Base-by-base conservation (phyloP, 2,888 invertebrate species). In the Sisyra terminalis region DNA sequence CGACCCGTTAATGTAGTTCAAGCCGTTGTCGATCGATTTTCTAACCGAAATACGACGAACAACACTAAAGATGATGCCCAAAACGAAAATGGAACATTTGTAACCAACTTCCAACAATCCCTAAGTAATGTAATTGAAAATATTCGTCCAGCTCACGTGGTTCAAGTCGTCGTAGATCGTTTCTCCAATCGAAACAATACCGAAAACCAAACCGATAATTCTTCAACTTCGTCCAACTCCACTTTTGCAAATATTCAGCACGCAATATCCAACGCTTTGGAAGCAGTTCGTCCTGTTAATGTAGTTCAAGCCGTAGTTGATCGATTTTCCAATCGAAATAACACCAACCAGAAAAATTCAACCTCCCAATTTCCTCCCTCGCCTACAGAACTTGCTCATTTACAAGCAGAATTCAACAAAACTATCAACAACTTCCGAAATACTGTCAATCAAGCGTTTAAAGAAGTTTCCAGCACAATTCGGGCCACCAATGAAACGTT, bases 371-470 rank as follows among this genome's bases (percentile, higher is more conserved):
- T 43, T n/a, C 11, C 43, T 40, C 41, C 45, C 11, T 36, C 38
- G 35, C 45, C 45, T 24, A 42, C 44, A 13, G 2, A 44, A 10
- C 3, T 46, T 10, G 40, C 44, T 29, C 30, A 16, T n/a, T 14
- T 46, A 8, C 46, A 46, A 35, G 10, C 37, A 2, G 35, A 42
- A 32, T 43, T 46, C 35, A 46, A 45, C 16, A 40, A 45, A n/a
- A 38, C 44, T 10, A 35, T 45, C 2, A 24, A 24, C 3, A 15
- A 18, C 16, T 45, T 46, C 2, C 10, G 30, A 18, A 14, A 14
- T 11, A 39, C 31, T 17, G 41, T 46, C 14, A 45, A 43, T 29
- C 38, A 39, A 29, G 39, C 43, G 7, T 11, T 41, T 17, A 11
- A 11, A n/a, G 24, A 13, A 13, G 16, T 24, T 5, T 3, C 17